Base-by-base conservation (phyloP, 2,888 invertebrate species). In the Eulithis testata region DNA sequence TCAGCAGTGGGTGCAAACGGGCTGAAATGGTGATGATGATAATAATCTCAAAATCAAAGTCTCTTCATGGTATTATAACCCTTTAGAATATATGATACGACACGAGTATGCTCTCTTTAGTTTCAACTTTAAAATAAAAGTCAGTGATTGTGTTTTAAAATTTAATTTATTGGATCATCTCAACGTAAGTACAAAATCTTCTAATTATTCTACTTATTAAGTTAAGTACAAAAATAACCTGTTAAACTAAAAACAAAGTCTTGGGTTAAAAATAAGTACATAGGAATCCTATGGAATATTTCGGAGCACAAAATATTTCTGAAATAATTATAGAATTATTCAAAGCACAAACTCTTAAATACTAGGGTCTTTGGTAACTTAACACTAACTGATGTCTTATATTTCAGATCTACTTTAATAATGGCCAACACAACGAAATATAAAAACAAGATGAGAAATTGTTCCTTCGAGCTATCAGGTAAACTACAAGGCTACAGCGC, bases 361-460 rank as follows among this genome's bases (percentile, higher is more conserved):
- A 47, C 52, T 47, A 55, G 50, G 3, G 60, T 61, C 62, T 67
- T 67, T 67, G 63, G 63, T 61, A 54, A 60, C 56, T 60, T 31
- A 61, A 53, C 54, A 40, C 43, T 51, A 40, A 31, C 51, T 43
- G 27, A n/a, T 37, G 50, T 51, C 36, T 31, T 43, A 50, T 14
- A 45, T 53, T 58, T 63, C 57, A 58, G 57, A 45, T 62, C 54
- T 50, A 57, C n/a, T 57, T 11, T 64, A 56, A 64, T 60, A 64
- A 65, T 59, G 59, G 63, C 63, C 58, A 49, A 45, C 62, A 45
- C 37, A 14, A 44, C 14, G 7, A 47, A 7, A 14, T 8, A 47
- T 8, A 8, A 12, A n/a, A 4, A 57, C 36, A 40, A 61, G 40
- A 43, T 49, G n/a, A 14, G 12, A 60, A 40, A 36, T 21, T 21